Evolutionary conservation across 2,113 vertebrate species (phyloP).

Genomic region (Clupea harengus): DNA sequence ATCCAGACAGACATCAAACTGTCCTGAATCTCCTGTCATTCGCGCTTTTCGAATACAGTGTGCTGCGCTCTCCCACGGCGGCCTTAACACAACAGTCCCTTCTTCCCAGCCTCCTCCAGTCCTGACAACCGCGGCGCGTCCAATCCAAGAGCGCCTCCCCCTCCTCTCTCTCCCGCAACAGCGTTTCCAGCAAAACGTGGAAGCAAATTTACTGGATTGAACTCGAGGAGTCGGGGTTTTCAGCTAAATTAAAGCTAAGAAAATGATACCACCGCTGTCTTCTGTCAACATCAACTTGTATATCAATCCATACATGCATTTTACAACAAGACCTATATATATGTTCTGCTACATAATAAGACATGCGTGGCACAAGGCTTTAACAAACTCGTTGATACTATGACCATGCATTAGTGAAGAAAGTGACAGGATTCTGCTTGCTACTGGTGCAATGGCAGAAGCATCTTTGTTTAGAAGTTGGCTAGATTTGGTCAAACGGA

Average conservation of each 20-base stretch:
- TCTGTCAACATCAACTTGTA: not conserved
- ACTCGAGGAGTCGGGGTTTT: not conserved
- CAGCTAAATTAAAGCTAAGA: not conserved
- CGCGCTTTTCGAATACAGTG: slow-evolving; percentile 16
- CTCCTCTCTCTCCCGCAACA: slow-evolving; percentile 17
- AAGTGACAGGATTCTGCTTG: not conserved
- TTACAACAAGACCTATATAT: not conserved
- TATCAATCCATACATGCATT: not conserved
- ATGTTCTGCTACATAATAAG: not conserved
- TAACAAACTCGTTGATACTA: not conserved
- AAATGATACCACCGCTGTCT: not conserved
- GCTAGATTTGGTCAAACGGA: not conserved
- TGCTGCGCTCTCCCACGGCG: not conserved
- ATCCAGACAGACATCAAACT: slow-evolving; percentile 17
- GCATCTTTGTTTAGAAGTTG: slow-evolving; percentile 8
- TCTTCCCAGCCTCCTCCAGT: slow-evolving; percentile 17
- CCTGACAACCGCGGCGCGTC: slow-evolving; percentile 15
- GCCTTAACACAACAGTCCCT: slow-evolving; percentile 18
- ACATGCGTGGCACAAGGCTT: not conserved
- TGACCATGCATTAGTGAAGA: not conserved
- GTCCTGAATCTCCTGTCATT: slow-evolving; percentile 17
- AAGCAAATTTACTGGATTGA: not conserved
- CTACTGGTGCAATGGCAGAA: not conserved
- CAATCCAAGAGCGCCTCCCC: slow-evolving; percentile 19
- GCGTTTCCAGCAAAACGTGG: slow-evolving; percentile 4